Conservation (phyloP, 2,888 invertebrate species). For the Nemapogon koenigi region DNA sequence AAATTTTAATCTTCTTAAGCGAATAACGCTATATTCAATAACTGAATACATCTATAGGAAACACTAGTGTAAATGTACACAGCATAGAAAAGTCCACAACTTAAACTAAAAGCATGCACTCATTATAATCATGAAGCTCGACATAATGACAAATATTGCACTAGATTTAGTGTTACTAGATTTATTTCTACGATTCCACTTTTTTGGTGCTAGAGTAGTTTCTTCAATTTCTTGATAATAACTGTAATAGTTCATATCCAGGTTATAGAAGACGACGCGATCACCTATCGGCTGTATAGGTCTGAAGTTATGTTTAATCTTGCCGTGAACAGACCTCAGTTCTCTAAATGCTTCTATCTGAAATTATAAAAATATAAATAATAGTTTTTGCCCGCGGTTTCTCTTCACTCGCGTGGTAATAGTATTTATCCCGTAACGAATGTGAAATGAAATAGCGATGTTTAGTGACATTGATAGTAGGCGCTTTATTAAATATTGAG, state of each 20-base stretch:
- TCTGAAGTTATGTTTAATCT: slow-evolving; percentile 80
- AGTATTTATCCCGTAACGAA: no score
- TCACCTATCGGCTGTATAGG: slow-evolving; percentile 82
- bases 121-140: neutral
- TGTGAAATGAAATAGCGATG: no score
- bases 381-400: no score
- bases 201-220: slow-evolving; percentile 1
- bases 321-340: slow-evolving; percentile 69
- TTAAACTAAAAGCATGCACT: slow-evolving; percentile 1
- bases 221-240: slow-evolving; percentile 53
- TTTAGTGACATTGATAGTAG: no score
- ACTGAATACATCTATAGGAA: no score
- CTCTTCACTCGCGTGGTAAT: no score
- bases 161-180: slow-evolving; percentile 3
- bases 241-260: slow-evolving; percentile 47
- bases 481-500: no score
- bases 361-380: slow-evolving; percentile 22
- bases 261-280: slow-evolving; percentile 68
- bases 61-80: no score
- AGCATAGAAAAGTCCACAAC: no score
- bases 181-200: slow-evolving; percentile 1
- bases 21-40: no score
- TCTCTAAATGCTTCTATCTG: slow-evolving; percentile 78
- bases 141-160: neutral
- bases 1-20: no score